These are phyloP conservation scores for Trididemnum clinides DNA, from an alignment of 23 tunicate species.

Conservation along the genomic window DNA sequence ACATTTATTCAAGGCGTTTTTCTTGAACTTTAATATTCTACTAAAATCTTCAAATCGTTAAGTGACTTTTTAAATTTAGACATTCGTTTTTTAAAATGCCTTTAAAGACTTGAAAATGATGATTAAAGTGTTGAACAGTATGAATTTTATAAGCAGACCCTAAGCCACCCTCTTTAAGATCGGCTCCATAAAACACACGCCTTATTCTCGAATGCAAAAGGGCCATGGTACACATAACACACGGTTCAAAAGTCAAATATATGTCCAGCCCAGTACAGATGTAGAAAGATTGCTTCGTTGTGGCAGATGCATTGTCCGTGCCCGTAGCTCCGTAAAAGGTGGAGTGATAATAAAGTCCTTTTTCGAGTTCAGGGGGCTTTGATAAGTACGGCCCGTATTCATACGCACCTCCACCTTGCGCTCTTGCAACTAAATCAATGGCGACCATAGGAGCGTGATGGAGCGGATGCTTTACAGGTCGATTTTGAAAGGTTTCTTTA, in stretches of 20 bases:
- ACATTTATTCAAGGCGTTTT: no score
- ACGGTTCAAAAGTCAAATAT: slow-evolving; percentile 78
- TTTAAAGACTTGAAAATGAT: slow-evolving; percentile 73
- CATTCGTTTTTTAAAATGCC: slow-evolving; percentile 55
- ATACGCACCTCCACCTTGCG: slow-evolving; percentile 82
- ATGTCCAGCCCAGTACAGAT: slow-evolving; percentile 72
- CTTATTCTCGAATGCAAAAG: slow-evolving; percentile 79
- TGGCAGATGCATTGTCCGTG: neutral
- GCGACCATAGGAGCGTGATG: slow-evolving; percentile 82
- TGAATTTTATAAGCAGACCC: slow-evolving; percentile 84
- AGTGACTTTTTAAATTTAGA: no score
- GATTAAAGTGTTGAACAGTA: slow-evolving; percentile 62
- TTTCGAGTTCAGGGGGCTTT: neutral
- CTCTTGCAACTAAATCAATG: slow-evolving; percentile 70
- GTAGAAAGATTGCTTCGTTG: slow-evolving; percentile 13
- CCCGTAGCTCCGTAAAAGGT: neutral
- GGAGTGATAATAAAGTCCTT: slow-evolving; percentile 32
- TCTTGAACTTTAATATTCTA: no score
- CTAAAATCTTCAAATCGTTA: no score
- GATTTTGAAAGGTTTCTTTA: neutral
- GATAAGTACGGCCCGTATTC: slow-evolving; percentile 16
- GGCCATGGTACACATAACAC: slow-evolving; percentile 94
- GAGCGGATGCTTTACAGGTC: slow-evolving; percentile 34
- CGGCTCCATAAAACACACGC: slow-evolving; percentile 60
- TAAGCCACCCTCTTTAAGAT: slow-evolving; percentile 53